Evolutionary conservation across 2,888 invertebrate genomes (phyloP).

Genomic region (Himalopsyche tibetana): DNA sequence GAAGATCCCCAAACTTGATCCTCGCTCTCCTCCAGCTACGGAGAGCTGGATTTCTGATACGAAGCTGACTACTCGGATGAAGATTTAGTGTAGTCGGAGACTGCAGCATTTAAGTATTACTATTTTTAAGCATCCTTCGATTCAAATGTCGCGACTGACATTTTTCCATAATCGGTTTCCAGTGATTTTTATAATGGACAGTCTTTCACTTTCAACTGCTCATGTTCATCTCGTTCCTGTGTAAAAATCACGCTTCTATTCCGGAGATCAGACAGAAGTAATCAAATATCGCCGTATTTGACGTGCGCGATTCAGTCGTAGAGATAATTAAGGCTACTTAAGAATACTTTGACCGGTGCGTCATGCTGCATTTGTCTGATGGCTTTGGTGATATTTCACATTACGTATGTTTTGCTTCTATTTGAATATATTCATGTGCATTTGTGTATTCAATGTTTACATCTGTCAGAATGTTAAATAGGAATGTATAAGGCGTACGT

Average conservation of each 20-base stretch:
- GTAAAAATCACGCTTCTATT: not conserved
- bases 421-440: slow-evolving; percentile 27
- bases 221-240: slow-evolving; percentile 10
- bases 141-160: not conserved
- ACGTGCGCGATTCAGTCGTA: not conserved
- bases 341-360: too few relatives aligned
- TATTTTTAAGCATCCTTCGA: slow-evolving; percentile 29
- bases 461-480: slow-evolving; percentile 14
- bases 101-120: slow-evolving; percentile 28
- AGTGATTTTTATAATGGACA: slow-evolving; percentile 28
- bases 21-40: slow-evolving; percentile 63
- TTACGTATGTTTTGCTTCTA: slow-evolving; percentile 32
- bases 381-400: slow-evolving; percentile 6
- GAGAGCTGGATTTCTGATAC: slow-evolving; percentile 66
- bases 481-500: not conserved
- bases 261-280: not conserved
- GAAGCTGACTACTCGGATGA: slow-evolving; percentile 64
- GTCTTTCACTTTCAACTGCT: slow-evolving; percentile 2
- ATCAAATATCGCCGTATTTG: not conserved
- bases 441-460: slow-evolving; percentile 22
- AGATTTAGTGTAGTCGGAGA: slow-evolving; percentile 63
- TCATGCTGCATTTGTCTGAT: not conserved
- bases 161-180: not conserved
- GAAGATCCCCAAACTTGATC: slow-evolving; percentile 78
- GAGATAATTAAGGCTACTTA: not conserved